These are phyloP conservation scores for Clarias macrocephalus DNA, from an alignment of 2,113 vertebrate species.

Conservation along the genomic window DNA sequence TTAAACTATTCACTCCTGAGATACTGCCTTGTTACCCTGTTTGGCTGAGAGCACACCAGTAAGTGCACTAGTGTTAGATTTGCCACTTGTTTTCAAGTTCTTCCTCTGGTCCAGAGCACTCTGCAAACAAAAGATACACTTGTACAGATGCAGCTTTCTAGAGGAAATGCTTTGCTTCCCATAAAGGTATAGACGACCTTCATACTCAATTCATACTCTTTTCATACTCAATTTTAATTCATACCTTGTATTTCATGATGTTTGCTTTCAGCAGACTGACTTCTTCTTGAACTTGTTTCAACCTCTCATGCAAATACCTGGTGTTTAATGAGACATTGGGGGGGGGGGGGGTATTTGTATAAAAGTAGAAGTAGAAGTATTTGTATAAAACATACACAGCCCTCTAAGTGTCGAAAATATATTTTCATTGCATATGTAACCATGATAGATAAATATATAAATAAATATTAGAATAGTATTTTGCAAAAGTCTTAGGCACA, in stretches of 20 bases:
- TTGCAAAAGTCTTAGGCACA: too few relatives aligned
- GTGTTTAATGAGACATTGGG: conserved; percentile 5
- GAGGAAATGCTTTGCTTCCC: background rate
- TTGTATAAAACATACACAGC: background rate
- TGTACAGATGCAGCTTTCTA: background rate
- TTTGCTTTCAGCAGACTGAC: conserved; percentile 88
- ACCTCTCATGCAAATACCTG: conserved; percentile 93
- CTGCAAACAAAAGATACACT: conserved; percentile 66
- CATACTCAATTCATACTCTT: conserved; percentile 51
- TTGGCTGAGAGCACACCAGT: conserved; percentile 94
- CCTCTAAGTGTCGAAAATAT: background rate
- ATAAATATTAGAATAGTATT: too few relatives aligned
- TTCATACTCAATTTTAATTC: conserved; percentile 56
- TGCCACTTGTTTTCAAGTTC: conserved; percentile 79
- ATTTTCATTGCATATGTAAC: background rate
- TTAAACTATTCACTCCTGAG: background rate
- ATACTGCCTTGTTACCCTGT: conserved; percentile 78
- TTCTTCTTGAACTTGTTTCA: conserved; percentile 92
- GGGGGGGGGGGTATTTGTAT: background rate
- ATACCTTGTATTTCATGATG: conserved; percentile 89
- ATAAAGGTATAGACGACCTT: conserved; percentile 30
- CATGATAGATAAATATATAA: background rate
- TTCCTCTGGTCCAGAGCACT: conserved; percentile 90
- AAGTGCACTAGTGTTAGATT: conserved; percentile 84
- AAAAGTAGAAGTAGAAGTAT: too few relatives aligned